phyloP scores from a whole-genome alignment of 2,797 vertebrate genomes.

The Xenopus petersii region DNA sequence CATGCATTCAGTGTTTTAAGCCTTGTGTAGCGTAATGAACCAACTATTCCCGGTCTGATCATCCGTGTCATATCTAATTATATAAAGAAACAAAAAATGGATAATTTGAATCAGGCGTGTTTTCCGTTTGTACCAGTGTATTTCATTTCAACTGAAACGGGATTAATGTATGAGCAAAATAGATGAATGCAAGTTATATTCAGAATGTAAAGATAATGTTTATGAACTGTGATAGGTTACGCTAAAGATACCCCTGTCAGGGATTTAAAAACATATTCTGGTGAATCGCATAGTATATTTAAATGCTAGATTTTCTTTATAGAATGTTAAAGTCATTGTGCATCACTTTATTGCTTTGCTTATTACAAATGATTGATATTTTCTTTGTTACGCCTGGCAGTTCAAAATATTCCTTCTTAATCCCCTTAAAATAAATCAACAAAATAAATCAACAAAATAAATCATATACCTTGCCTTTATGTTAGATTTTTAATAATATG shows the following conservation, averaged over 20 bases:
- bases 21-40: constrained; percentile 23
- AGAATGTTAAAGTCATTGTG: neutral
- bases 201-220: neutral
- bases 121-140: constrained; percentile 26
- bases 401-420: neutral
- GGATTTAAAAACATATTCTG: neutral
- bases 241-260: neutral
- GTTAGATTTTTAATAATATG: too few species aligned
- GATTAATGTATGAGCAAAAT: constrained; percentile 15
- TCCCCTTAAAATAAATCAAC: neutral
- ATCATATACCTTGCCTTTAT: neutral
- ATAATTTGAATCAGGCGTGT: constrained; percentile 18
- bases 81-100: constrained; percentile 19
- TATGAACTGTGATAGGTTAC: neutral
- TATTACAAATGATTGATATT: neutral
- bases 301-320: neutral
- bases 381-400: neutral
- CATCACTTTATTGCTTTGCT: neutral
- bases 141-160: constrained; percentile 15
- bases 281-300: neutral
- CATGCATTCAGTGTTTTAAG: constrained; percentile 17
- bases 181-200: neutral
- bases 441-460: neutral
- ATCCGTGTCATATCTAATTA: constrained; percentile 27
- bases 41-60: constrained; percentile 29